Conservation (phyloP, 2,113 vertebrate genomes). For the Oncorhynchus kisutch region DNA sequence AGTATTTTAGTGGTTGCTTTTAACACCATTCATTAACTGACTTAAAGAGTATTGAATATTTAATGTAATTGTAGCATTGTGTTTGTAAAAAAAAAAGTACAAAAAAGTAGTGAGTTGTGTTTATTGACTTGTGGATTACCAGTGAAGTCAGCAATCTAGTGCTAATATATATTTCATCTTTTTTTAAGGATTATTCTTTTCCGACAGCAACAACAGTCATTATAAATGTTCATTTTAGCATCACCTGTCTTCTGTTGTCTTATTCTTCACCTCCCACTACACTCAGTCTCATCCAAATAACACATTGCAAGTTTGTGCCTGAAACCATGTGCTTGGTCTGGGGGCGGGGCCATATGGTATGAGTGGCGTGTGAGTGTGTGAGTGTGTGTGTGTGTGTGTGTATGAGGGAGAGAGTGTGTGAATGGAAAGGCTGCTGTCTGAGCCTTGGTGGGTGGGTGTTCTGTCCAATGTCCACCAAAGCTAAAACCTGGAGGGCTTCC, state of each 20-base stretch:
- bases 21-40: slow-evolving; percentile 86
- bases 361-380: slow-evolving; percentile 26
- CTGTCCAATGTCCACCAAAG: slow-evolving; percentile 77
- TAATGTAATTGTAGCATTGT: slow-evolving; percentile 87
- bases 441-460: slow-evolving; percentile 68
- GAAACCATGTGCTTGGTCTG: slow-evolving; percentile 58
- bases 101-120: slow-evolving; percentile 82
- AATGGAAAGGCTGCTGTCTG: slow-evolving; percentile 21
- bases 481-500: slow-evolving; percentile 80
- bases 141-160: slow-evolving; percentile 86
- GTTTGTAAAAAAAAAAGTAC: slow-evolving; percentile 82
- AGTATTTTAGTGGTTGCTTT: slow-evolving; percentile 84
- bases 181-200: slow-evolving; percentile 81
- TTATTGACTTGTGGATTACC: slow-evolving; percentile 85
- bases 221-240: slow-evolving; percentile 89
- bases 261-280: slow-evolving; percentile 83
- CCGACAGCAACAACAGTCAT: slow-evolving; percentile 83
- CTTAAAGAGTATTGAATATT: slow-evolving; percentile 84
- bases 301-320: slow-evolving; percentile 73
- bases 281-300: slow-evolving; percentile 84
- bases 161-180: slow-evolving; percentile 83
- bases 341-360: slow-evolving; percentile 60
- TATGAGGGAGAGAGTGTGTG: slow-evolving; percentile 45
- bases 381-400: slow-evolving; percentile 23
- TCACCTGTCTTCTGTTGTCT: slow-evolving; percentile 88